Conservation (phyloP, 2,113 vertebrate genomes). For the Notechis scutatus region DNA sequence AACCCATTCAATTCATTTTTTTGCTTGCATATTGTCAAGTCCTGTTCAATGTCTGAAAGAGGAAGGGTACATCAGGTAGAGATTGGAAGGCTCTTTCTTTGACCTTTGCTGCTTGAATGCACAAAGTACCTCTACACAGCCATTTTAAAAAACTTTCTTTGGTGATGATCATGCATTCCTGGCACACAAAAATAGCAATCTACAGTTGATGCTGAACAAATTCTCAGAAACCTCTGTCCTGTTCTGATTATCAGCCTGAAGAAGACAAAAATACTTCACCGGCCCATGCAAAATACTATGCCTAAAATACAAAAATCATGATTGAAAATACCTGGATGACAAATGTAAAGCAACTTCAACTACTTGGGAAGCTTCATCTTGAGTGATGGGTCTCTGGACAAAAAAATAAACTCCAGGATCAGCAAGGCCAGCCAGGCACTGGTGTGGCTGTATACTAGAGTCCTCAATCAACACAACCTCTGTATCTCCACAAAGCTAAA, state of each 20-base stretch:
- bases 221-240: background rate
- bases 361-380: background rate
- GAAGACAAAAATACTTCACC: background rate
- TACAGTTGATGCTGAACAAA: background rate
- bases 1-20: background rate
- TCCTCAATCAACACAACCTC: background rate
- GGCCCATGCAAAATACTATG: background rate
- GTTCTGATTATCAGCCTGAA: background rate
- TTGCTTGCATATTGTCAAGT: background rate
- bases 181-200: background rate
- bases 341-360: background rate
- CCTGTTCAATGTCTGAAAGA: background rate
- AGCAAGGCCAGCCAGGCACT: background rate
- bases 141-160: background rate
- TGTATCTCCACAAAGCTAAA: background rate
- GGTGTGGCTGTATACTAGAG: background rate
- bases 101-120: background rate
- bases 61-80: background rate
- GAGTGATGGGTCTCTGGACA: background rate
- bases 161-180: background rate
- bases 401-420: background rate
- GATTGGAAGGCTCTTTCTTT: background rate
- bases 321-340: background rate
- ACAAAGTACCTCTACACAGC: background rate
- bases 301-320: background rate